These are phyloP conservation scores for Syngnathoides biaculeatus DNA, from an alignment of 2,113 vertebrate genomes.

Conservation along the genomic window DNA sequence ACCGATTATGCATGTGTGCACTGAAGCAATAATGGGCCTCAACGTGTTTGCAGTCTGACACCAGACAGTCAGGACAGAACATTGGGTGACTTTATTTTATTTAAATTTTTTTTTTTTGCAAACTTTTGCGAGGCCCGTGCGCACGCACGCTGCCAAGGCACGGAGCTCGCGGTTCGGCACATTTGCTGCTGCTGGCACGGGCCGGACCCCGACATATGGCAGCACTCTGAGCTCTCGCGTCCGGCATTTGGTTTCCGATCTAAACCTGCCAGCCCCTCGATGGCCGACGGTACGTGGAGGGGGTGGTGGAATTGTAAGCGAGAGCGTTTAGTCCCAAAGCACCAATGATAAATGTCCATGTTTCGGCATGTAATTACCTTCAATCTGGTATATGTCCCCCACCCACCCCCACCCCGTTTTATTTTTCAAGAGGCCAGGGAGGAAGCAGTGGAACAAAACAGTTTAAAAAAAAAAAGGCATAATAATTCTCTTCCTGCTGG, in stretches of 20 bases:
- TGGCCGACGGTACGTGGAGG: constrained; percentile 58
- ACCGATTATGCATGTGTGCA: constrained; percentile 37
- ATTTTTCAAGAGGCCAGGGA: constrained; percentile 49
- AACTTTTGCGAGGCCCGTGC: constrained; percentile 31
- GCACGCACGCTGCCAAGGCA: constrained; percentile 64
- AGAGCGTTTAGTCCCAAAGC: constrained; percentile 64
- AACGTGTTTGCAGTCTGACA: constrained; percentile 45
- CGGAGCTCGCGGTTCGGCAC: constrained; percentile 70
- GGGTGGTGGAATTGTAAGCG: constrained; percentile 58
- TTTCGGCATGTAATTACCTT: constrained; percentile 65
- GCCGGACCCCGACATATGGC: constrained; percentile 66
- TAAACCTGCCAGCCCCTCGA: constrained; percentile 65
- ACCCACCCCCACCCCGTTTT: constrained; percentile 2
- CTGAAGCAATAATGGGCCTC: constrained; percentile 22
- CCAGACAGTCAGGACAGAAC: constrained; percentile 35
- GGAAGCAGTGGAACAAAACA: constrained; percentile 43
- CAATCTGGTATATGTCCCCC: constrained; percentile 50
- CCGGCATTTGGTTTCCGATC: constrained; percentile 45
- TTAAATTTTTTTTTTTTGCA: constrained; percentile 13
- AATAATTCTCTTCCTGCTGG: constrained; percentile 32
- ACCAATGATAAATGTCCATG: constrained; percentile 65
- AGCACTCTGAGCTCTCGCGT: constrained; percentile 68
- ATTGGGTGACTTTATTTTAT: constrained; percentile 16
- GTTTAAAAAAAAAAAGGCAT: constrained; percentile 25
- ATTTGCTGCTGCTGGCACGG: constrained; percentile 69